phyloP scores from a whole-genome alignment of 2,888 invertebrate species.

The Cosmopolites sordidus region DNA sequence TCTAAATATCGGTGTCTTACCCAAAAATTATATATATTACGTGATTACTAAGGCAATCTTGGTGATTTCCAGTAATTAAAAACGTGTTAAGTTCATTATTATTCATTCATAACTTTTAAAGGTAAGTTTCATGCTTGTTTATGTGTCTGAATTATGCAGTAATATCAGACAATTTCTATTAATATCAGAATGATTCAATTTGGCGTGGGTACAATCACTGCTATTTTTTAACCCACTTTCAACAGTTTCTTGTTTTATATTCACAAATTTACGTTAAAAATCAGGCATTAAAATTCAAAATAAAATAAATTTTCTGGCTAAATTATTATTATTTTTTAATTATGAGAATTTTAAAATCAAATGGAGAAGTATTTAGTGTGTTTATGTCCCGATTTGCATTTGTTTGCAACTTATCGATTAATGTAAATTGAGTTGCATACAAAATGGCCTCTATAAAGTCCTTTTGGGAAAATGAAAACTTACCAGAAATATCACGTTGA shows the following conservation, averaged over 20 bases:
- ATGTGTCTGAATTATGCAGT: background rate
- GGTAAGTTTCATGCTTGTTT: background rate
- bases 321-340: too few relatives aligned
- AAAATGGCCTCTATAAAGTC: conserved; percentile 34
- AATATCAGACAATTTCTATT: conserved; percentile 10
- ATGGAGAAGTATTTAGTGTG: too few relatives aligned
- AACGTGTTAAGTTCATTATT: too few relatives aligned
- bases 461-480: conserved; percentile 42
- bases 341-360: too few relatives aligned
- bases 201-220: conserved; percentile 1
- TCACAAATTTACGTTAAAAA: too few relatives aligned
- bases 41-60: too few relatives aligned
- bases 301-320: too few relatives aligned
- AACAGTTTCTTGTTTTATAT: too few relatives aligned
- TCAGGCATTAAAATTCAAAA: too few relatives aligned
- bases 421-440: conserved; percentile 13
- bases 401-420: conserved; percentile 17
- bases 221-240: background rate
- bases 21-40: too few relatives aligned
- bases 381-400: conserved; percentile 1
- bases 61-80: too few relatives aligned
- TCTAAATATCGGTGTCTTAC: conserved; percentile 12
- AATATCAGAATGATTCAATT: conserved; percentile 18
- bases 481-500: conserved; percentile 73
- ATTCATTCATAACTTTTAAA: background rate